Conservation (phyloP, 1,140 invertebrate genomes). For the Trichomalopsis sarcophagae region DNA sequence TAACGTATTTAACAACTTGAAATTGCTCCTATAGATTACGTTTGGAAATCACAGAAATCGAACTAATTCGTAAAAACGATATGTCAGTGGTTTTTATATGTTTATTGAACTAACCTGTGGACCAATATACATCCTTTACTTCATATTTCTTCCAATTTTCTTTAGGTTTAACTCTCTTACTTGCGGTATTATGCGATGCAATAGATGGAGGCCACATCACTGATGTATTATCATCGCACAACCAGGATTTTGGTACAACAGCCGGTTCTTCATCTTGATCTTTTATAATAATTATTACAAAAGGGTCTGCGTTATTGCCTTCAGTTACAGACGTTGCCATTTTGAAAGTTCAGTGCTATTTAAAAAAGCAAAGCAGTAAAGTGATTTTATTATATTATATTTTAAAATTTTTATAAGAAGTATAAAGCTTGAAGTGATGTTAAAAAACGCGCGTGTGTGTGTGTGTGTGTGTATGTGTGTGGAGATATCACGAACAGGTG, state of each 20-base stretch:
- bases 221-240: background rate
- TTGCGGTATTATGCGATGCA: background rate
- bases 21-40: too few relatives aligned
- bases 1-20: too few relatives aligned
- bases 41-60: too few relatives aligned
- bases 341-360: background rate
- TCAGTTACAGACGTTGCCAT: background rate
- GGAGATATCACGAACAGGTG: too few relatives aligned
- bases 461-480: too few relatives aligned
- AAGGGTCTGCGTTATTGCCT: background rate
- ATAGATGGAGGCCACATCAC: background rate
- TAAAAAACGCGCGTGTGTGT: too few relatives aligned
- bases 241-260: background rate
- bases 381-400: too few relatives aligned
- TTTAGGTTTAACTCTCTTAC: background rate
- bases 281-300: background rate
- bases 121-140: background rate
- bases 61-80: background rate
- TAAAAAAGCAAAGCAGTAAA: too few relatives aligned
- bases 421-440: too few relatives aligned
- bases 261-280: background rate
- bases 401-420: too few relatives aligned
- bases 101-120: background rate
- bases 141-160: background rate
- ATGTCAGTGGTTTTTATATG: background rate